Conservation (phyloP, 2,797 vertebrate genomes). For the Aselliscus stoliczkanus region DNA sequence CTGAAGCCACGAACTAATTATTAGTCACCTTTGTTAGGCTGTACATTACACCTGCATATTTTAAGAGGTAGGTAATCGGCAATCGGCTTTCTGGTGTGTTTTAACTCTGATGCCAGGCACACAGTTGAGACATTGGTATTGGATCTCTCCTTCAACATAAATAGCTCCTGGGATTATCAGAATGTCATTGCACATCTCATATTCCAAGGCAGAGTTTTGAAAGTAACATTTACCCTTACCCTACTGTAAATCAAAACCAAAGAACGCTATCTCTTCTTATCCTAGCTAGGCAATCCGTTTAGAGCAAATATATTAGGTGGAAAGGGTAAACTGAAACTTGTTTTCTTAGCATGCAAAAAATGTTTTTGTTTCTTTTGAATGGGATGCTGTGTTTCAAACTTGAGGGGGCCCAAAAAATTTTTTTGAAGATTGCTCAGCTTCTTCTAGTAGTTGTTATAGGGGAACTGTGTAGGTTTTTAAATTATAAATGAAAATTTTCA, state of each 20-base stretch:
- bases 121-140: background rate
- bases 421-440: slow-evolving; percentile 54
- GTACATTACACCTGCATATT: slow-evolving; percentile 51
- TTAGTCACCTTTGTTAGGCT: slow-evolving; percentile 56
- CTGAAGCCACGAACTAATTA: slow-evolving; percentile 58
- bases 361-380: slow-evolving; percentile 18
- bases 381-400: background rate
- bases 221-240: background rate
- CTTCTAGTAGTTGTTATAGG: slow-evolving; percentile 68
- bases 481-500: slow-evolving; percentile 72
- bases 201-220: slow-evolving; percentile 49
- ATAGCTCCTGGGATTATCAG: slow-evolving; percentile 47
- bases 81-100: slow-evolving; percentile 26
- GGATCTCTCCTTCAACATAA: slow-evolving; percentile 15
- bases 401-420: background rate
- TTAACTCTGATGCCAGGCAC: slow-evolving; percentile 35
- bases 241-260: slow-evolving; percentile 34
- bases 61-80: slow-evolving; percentile 46
- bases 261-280: background rate
- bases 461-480: slow-evolving; percentile 63
- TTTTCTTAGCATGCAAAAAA: background rate
- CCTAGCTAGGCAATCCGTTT: background rate
- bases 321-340: background rate
- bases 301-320: background rate
- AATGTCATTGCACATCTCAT: slow-evolving; percentile 22